Evolutionary conservation across 1,140 invertebrate species (phyloP).

Genomic region (Cherax destructor): DNA sequence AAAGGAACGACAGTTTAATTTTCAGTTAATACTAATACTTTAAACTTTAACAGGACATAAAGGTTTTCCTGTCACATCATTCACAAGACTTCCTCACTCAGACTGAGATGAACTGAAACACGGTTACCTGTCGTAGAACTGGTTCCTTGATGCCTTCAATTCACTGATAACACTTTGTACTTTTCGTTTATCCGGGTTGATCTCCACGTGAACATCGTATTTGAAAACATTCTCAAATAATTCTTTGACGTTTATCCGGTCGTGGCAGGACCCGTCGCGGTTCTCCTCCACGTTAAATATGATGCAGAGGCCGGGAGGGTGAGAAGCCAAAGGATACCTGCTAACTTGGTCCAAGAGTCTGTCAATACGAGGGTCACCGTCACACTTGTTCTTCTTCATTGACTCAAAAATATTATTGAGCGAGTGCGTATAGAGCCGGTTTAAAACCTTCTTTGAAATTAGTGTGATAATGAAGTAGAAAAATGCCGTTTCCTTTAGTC

Average conservation of each 20-base stretch:
- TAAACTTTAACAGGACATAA: too few species aligned
- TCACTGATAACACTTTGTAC: conserved; percentile 53
- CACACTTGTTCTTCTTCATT: neutral
- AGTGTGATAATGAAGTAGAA: conserved; percentile 61
- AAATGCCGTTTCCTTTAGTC: conserved; percentile 68
- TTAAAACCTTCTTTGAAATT: conserved; percentile 46
- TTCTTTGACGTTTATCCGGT: conserved; percentile 43
- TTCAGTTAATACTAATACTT: too few species aligned
- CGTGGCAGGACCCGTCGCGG: conserved; percentile 23
- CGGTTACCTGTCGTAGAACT: conserved; percentile 69
- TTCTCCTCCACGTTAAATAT: conserved; percentile 51
- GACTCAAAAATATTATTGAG: conserved; percentile 53
- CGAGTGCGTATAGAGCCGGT: conserved; percentile 63
- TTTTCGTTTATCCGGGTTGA: conserved; percentile 41
- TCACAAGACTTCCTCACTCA: too few species aligned
- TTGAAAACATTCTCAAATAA: conserved; percentile 61
- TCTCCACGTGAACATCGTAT: conserved; percentile 60
- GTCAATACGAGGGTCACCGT: neutral
- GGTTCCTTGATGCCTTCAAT: conserved; percentile 58
- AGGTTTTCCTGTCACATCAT: too few species aligned
- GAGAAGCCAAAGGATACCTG: conserved; percentile 52
- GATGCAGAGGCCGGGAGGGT: conserved; percentile 66
- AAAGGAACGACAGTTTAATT: too few species aligned
- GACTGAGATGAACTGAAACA: too few species aligned
- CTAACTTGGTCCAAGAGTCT: conserved; percentile 4